phyloP scores from a whole-genome alignment of 2,113 vertebrate species.

The Parus major region DNA sequence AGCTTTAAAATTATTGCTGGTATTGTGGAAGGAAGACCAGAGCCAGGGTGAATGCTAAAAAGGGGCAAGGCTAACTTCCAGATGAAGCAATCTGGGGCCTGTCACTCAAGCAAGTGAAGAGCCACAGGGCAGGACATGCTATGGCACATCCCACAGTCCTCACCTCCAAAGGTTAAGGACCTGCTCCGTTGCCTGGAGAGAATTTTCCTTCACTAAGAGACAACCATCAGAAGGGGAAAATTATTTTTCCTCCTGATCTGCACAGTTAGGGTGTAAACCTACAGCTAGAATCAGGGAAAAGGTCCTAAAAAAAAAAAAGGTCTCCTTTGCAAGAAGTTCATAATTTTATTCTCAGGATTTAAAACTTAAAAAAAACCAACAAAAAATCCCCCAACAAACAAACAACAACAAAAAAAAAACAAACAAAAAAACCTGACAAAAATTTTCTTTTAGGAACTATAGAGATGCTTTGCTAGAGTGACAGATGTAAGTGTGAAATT shows the following conservation, averaged over 20 bases:
- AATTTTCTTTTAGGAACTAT: not conserved
- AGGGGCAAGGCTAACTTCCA: not conserved
- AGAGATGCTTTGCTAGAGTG: not conserved
- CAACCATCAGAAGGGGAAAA: not conserved
- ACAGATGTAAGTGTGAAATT: slow-evolving; percentile 36
- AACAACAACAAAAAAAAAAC: too few species aligned
- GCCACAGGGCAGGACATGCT: not conserved
- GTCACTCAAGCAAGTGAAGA: not conserved
- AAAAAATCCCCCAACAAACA: not conserved
- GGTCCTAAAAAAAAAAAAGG: too few species aligned
- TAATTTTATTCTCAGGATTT: not conserved
- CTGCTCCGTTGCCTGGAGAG: not conserved
- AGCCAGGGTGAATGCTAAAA: not conserved
- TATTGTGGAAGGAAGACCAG: not conserved
- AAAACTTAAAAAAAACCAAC: not conserved
- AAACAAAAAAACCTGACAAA: not conserved
- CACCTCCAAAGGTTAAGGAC: not conserved
- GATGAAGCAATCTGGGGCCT: not conserved
- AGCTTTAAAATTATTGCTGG: not conserved
- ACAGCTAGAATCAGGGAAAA: not conserved
- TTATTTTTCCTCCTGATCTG: not conserved
- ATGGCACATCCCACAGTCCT: not conserved
- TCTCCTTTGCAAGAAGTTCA: not conserved
- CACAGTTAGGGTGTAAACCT: not conserved
- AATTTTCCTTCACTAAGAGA: not conserved